A percentile compares a stretch with the other conserved stretches of the same genome.
Evolutionary conservation across 2,888 invertebrate genomes (phyloP).

Genomic region (Cynaeus angustus): DNA sequence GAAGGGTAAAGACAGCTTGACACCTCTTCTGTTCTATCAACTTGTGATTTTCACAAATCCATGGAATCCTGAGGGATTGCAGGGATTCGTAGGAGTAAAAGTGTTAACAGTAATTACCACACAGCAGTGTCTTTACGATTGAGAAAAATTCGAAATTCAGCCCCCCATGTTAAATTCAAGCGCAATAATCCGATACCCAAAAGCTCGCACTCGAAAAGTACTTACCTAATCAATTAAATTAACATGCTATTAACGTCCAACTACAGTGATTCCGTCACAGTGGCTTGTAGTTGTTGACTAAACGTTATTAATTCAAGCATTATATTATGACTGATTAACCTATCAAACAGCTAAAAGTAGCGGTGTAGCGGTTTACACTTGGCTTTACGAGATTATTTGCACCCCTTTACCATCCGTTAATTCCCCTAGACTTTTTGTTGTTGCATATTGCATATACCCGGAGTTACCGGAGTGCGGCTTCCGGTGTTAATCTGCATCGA

Average conservation of each 20-base stretch:
- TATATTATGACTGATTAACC: conserved; percentile 61
- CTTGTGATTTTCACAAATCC: conserved; percentile 49
- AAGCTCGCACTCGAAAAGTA: background rate
- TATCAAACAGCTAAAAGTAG: conserved; percentile 55
- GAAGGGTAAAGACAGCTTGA: conserved; percentile 68
- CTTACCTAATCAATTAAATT: conserved; percentile 53
- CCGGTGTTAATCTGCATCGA: conserved; percentile 67
- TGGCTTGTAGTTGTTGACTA: conserved; percentile 56
- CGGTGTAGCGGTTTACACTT: conserved; percentile 57
- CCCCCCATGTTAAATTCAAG: background rate
- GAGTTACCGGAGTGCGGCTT: conserved; percentile 58
- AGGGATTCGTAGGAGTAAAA: no score
- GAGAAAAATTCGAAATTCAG: background rate
- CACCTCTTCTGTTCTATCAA: conserved; percentile 58
- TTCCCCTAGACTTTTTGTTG: no score
- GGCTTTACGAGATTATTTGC: conserved; percentile 56
- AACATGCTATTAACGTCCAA: conserved; percentile 54
- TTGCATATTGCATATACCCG: no score
- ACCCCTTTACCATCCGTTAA: conserved; percentile 53
- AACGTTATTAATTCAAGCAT: conserved; percentile 59
- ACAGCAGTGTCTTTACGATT: no score
- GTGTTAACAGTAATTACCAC: no score
- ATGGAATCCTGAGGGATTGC: conserved; percentile 1
- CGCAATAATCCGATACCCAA: background rate
- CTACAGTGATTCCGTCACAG: conserved; percentile 57